Percentiles rank a stretch among this genome's conserved stretches.
Evolutionary conservation across 2,113 vertebrate species (phyloP).

Genomic region (Triplophysa siluroides): DNA sequence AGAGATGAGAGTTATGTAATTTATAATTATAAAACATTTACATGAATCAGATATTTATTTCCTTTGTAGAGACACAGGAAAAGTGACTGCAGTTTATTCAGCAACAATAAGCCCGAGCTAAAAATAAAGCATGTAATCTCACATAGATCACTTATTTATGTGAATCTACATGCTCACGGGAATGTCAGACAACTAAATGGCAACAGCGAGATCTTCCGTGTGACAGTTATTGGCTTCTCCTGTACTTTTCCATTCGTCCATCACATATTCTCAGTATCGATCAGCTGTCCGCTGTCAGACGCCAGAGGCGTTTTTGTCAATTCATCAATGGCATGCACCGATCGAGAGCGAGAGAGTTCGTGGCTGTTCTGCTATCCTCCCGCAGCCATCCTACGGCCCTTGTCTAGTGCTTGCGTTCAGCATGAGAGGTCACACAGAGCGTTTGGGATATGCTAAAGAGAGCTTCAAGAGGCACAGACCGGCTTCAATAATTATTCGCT

Average conservation of each 20-base stretch:
- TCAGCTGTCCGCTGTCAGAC: constrained; percentile 12
- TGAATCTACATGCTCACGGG: not conserved
- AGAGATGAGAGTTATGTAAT: too few relatives aligned
- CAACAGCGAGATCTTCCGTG: not conserved
- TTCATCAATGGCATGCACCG: constrained; percentile 22
- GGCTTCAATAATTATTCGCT: constrained; percentile 14
- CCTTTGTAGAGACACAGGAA: not conserved
- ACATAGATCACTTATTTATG: not conserved
- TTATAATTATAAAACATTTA: too few relatives aligned
- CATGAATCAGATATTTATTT: not conserved
- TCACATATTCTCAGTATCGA: constrained; percentile 52
- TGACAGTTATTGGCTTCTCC: constrained; percentile 47
- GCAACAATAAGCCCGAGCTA: not conserved
- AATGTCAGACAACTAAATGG: not conserved
- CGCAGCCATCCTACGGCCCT: not conserved
- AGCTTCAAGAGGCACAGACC: not conserved
- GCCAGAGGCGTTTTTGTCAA: constrained; percentile 31
- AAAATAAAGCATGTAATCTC: not conserved
- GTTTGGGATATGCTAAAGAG: not conserved
- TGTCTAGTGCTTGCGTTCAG: not conserved
- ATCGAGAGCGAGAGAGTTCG: constrained; percentile 3
- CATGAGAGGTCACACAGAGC: not conserved
- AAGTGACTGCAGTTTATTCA: not conserved
- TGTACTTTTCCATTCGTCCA: constrained; percentile 42
- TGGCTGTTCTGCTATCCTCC: not conserved